Conservation (phyloP, 1,140 invertebrate species). For the Penaeus japonicus region DNA sequence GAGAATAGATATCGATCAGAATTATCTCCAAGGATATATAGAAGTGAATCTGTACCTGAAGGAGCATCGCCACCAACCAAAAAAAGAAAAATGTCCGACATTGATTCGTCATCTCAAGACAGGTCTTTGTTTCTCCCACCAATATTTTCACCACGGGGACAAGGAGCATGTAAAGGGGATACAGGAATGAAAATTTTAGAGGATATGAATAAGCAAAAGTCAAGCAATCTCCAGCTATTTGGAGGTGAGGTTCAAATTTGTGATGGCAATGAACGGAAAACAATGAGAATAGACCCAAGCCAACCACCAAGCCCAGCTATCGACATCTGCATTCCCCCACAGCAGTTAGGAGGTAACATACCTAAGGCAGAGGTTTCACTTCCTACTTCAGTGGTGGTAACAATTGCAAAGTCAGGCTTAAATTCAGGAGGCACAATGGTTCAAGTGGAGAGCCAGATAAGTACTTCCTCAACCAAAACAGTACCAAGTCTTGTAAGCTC, state of each 20-base stretch:
- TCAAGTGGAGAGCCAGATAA: constrained; percentile 63
- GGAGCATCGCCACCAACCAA: constrained; percentile 58
- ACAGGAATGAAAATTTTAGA: constrained; percentile 26
- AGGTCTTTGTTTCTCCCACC: constrained; percentile 26
- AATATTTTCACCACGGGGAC: constrained; percentile 29
- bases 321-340: constrained; percentile 50
- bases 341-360: constrained; percentile 32
- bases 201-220: constrained; percentile 33
- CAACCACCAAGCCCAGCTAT: constrained; percentile 62
- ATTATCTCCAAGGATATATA: constrained; percentile 25
- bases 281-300: constrained; percentile 74
- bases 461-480: constrained; percentile 49
- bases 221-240: constrained; percentile 72
- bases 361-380: constrained; percentile 34
- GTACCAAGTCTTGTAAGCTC: constrained; percentile 35
- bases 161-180: constrained; percentile 33
- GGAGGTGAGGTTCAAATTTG: constrained; percentile 80
- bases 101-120: constrained; percentile 13
- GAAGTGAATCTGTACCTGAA: constrained; percentile 27
- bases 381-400: constrained; percentile 63
- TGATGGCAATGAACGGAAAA: constrained; percentile 71
- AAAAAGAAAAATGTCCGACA: constrained; percentile 61
- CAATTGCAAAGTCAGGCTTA: constrained; percentile 75
- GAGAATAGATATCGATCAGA: constrained; percentile 16
- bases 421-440: constrained; percentile 78